A percentile compares a stretch with the other conserved stretches of the same genome.
Evolutionary conservation across 2,888 invertebrate species (phyloP).

Genomic region (Smittia aterrima): DNA sequence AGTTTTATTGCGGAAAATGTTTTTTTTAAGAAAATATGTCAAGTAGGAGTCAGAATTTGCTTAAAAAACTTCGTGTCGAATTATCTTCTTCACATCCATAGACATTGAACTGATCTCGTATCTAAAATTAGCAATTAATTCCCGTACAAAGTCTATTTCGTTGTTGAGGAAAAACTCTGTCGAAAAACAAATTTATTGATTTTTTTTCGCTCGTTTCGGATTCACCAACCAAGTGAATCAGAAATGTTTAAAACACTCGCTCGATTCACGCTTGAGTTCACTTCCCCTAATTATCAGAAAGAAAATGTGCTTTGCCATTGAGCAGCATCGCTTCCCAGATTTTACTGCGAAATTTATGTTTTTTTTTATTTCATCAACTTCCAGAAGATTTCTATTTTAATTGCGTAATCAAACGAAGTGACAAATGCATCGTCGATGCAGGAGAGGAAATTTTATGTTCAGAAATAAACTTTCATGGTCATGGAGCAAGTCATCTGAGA

Average conservation of each 20-base stretch:
- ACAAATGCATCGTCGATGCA: neutral
- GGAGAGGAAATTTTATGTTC: neutral
- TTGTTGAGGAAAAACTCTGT: neutral
- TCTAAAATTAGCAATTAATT: neutral
- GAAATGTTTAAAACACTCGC: neutral
- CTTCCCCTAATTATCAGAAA: neutral
- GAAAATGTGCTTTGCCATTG: neutral
- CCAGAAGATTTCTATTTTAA: no score
- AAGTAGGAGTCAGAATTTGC: neutral
- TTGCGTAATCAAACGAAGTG: neutral
- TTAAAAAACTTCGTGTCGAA: neutral
- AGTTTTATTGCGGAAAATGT: neutral
- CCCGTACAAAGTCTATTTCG: neutral
- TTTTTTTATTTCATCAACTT: neutral
- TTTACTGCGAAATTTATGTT: neutral
- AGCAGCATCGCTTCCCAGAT: neutral
- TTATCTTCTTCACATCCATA: neutral
- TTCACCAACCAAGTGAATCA: neutral
- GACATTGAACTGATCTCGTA: neutral
- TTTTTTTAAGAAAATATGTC: neutral
- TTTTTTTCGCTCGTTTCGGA: neutral
- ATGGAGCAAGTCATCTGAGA: constrained; percentile 2
- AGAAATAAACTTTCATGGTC: constrained; percentile 19
- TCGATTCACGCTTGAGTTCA: neutral
- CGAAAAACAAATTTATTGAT: constrained; percentile 11